Conservation (phyloP, 2,888 invertebrate species). For the Venusia cambrica region DNA sequence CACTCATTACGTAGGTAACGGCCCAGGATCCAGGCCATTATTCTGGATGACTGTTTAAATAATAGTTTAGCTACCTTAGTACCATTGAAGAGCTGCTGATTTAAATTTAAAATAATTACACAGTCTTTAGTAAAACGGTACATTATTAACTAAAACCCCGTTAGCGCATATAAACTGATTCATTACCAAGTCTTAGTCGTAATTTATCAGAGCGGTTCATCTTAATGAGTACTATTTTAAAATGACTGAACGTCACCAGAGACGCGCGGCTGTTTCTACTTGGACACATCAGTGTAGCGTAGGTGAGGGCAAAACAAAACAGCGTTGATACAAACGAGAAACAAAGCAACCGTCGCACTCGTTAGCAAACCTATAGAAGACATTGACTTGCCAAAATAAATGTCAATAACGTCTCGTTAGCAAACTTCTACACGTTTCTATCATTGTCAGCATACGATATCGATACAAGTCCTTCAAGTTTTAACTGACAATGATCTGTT, state of each 20-base stretch:
- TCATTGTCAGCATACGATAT: conserved; percentile 21
- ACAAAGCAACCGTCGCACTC: conserved; percentile 48
- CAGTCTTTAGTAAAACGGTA: conserved; percentile 1
- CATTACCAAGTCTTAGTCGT: conserved; percentile 30
- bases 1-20: conserved; percentile 1
- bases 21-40: conserved; percentile 10
- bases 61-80: no score
- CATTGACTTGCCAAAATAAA: conserved; percentile 53
- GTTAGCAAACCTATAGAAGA: conserved; percentile 34
- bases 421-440: conserved; percentile 35
- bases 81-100: not conserved
- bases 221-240: conserved; percentile 54
- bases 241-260: conserved; percentile 45
- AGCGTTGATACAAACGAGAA: conserved; percentile 48
- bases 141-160: conserved; percentile 16
- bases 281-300: conserved; percentile 41
- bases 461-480: conserved; percentile 26
- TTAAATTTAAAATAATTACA: no score
- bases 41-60: conserved; percentile 26
- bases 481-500: conserved; percentile 28
- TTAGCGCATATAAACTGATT: conserved; percentile 27
- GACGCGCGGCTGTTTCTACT: conserved; percentile 41
- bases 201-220: conserved; percentile 36
- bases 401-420: conserved; percentile 51
- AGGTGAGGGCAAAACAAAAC: conserved; percentile 49